Base-by-base conservation (phyloP, 2,888 invertebrate genomes). In the Caenorhabditis zanzibari region DNA sequence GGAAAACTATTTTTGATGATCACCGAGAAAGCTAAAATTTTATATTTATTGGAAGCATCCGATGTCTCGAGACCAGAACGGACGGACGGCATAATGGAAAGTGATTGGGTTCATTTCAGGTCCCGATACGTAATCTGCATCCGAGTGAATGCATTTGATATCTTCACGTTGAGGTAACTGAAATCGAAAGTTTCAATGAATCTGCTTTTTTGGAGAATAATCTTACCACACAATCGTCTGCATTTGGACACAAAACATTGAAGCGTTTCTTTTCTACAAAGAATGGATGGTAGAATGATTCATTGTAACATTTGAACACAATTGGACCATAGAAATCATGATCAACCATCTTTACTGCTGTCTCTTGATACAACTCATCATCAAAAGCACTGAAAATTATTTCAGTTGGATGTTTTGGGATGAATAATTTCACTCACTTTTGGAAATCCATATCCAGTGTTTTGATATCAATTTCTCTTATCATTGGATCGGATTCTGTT, bases 261-360 rank as follows among this genome's bases (percentile, higher is more conserved):
- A 54, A 41, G 1, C 14, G 63, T n/a, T 73, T 49, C n/a, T 54
- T 54, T 28, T 47, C n/a, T 38, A 22, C 74, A 26, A 69, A 69
- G 12, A 69, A 61, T 5, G 54, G 41, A 9, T 47, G 22, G 74
- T 75, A 81, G 38, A 75, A 75, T 0, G 56, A 24, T 47, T 81
- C 81, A 54, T 71, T 71, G 26, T 81, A 81, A 32, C 81, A 81
- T 69, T 81, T 81, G 75, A 71, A 81, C 4, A 81, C 71, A 16
- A 81, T 71, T 0, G 69, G 63, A 5, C 63, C 26, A 28, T 81
- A 81, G 32, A 74, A 75, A 38, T 75, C 81, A 16, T 24, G 47
- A n/a, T 28, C 26, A 16, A 75, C 69, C 12, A 81, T 63, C 5
- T 19, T n/a, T 1, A 54, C 16, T 19, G 59, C 38, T 32, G 68